Evolutionary conservation across 2,797 vertebrate genomes (phyloP), one percentile per base, ranked within the genome.

Genomic region (Myotis pilosus): DNA sequence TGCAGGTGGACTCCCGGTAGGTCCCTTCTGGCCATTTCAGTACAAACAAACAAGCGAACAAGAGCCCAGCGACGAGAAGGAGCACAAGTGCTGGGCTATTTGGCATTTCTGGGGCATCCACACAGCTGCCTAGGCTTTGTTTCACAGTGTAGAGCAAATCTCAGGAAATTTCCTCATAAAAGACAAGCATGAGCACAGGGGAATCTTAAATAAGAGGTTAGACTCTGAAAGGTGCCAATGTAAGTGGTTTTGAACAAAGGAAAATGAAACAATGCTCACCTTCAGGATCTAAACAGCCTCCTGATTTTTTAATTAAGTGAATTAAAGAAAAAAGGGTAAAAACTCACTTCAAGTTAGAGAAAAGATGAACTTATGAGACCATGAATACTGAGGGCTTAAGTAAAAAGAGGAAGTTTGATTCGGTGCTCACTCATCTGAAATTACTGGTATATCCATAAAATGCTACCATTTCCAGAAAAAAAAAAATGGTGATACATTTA

Each of bases 161-260:
- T 97, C 94, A 74, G 82, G 72, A 95, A 97, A 97, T 68, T 78
- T 53, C 96, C 91, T 94, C 79, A 30, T 88, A 94, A 90, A 44
- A 97, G 96, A 98, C 96, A 97, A 97, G 94, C 94, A 92, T 6
- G 55, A 95, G 80, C 89, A 85, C 90, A 97, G 66, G 93, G 92
- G 72, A 96, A 62, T 89, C 92, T 96, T 97, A 95, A 94, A 96
- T 19, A 92, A 92, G 91, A 97, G 68, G 92, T 94, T 38, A 89
- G 85, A 95, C 94, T 95, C 89, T 97, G 96, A 98, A 97, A 98
- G 91, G 78, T 97, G 95, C 97, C 92, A 95, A 91, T 96, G 89
- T 96, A 93, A 97, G 89, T 94, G 94, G 90, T 96, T 96, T 97
- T 94, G 95, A 96, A 95, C 94, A 96, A 97, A 97, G 85, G 74